phyloP scores from a whole-genome alignment of 2,888 invertebrate genomes.

The Lagria hirta region DNA sequence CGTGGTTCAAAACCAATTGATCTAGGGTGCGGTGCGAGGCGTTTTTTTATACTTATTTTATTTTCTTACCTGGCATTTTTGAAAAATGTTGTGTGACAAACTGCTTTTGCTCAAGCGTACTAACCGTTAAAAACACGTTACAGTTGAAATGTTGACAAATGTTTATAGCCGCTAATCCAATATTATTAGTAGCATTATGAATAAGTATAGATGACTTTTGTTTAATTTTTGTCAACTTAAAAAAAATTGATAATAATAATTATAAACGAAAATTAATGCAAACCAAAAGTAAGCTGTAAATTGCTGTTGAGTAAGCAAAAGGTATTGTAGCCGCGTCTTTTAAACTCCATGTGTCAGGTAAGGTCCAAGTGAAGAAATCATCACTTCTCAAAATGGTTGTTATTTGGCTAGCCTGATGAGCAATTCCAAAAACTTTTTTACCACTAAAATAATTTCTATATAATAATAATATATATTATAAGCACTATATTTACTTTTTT shows the following conservation, averaged over 20 bases:
- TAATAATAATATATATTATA: too few species aligned
- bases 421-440: too few species aligned
- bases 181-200: conserved; percentile 66
- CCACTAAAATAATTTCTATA: too few species aligned
- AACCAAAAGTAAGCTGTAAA: conserved; percentile 39
- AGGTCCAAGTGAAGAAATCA: too few species aligned
- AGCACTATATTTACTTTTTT: too few species aligned
- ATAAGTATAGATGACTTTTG: conserved; percentile 57
- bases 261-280: too few species aligned
- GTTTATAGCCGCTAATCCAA: conserved; percentile 76
- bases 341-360: conserved; percentile 59
- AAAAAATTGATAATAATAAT: not conserved
- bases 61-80: conserved; percentile 37
- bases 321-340: conserved; percentile 64
- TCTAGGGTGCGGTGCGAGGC: too few species aligned
- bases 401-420: too few species aligned
- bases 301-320: conserved; percentile 59
- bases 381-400: too few species aligned
- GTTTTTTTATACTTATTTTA: too few species aligned
- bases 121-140: conserved; percentile 72
- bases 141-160: conserved; percentile 68
- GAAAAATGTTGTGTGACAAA: conserved; percentile 61
- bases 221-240: conserved; percentile 26
- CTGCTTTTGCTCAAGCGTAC: conserved; percentile 63
- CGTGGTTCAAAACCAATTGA: too few species aligned